These are phyloP conservation scores for Stegana nigrithorax DNA, from an alignment of 2,888 invertebrate genomes.

Conservation along the genomic window DNA sequence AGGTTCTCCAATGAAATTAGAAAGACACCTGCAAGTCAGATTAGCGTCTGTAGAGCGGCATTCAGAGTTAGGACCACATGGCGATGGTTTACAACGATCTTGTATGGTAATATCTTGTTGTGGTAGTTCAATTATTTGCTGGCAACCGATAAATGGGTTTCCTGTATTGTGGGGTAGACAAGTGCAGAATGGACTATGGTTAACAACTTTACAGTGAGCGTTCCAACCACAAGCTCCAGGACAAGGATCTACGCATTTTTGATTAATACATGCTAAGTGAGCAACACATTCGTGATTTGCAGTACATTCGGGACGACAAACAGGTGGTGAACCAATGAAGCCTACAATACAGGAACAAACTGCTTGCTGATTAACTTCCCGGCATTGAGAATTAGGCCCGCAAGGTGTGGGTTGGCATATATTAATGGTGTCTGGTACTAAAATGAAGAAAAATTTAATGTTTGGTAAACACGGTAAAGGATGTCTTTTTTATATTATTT, in stretches of 20 bases:
- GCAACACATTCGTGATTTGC: conserved; percentile 77
- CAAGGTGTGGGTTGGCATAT: conserved; percentile 77
- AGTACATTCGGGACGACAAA: conserved; percentile 80
- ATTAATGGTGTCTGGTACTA: conserved; percentile 66
- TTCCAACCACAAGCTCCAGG: conserved; percentile 75
- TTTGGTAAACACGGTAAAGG: too few species aligned
- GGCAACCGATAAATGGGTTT: conserved; percentile 82
- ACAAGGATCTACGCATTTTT: conserved; percentile 79
- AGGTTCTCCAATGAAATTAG: conserved; percentile 78
- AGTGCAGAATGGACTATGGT: conserved; percentile 81
- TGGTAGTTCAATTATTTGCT: conserved; percentile 70
- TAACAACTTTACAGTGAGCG: conserved; percentile 74
- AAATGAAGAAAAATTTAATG: too few species aligned
- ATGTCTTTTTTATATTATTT: conserved; percentile 51
- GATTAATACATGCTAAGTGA: conserved; percentile 77
- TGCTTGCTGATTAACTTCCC: conserved; percentile 77
- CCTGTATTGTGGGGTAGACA: conserved; percentile 78
- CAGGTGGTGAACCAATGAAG: conserved; percentile 78
- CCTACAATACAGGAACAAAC: conserved; percentile 77
- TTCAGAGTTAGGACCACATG: conserved; percentile 80
- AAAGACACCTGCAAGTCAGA: conserved; percentile 80
- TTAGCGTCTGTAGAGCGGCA: conserved; percentile 75
- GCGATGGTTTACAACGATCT: conserved; percentile 77
- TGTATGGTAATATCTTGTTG: conserved; percentile 59
- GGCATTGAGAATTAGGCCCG: conserved; percentile 83